Percentiles rank a stretch among this genome's conserved stretches.
These are phyloP conservation scores for Hystrix cristata DNA, from an alignment of 2,113 vertebrate species.

Conservation along the genomic window DNA sequence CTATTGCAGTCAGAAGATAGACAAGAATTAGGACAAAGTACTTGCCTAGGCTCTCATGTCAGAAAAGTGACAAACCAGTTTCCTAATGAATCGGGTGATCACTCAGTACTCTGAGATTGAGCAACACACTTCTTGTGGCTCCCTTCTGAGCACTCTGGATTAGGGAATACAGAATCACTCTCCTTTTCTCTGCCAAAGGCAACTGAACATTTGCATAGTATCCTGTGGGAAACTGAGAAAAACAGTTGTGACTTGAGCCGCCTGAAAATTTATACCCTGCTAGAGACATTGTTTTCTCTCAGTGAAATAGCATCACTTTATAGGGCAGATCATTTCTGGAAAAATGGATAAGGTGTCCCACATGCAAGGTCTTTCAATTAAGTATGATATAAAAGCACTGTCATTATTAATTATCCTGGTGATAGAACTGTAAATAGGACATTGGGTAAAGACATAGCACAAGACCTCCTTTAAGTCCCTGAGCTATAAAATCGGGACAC, in stretches of 20 bases:
- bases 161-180: background rate
- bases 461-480: background rate
- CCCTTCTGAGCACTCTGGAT: conserved; percentile 13
- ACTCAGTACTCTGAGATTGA: background rate
- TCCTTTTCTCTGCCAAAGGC: conserved; percentile 12
- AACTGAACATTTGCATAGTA: background rate
- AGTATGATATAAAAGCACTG: conserved; percentile 22
- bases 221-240: background rate
- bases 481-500: background rate
- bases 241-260: background rate
- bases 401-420: background rate
- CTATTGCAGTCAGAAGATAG: background rate
- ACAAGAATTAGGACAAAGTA: background rate
- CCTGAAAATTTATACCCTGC: background rate
- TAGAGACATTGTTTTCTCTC: conserved; percentile 9
- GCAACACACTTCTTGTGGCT: background rate
- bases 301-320: conserved; percentile 7
- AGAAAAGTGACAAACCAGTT: background rate
- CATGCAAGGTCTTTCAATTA: background rate
- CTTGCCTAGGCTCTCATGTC: background rate
- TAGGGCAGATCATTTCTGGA: conserved; percentile 17
- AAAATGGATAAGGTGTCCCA: background rate
- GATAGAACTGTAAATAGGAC: background rate
- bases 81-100: background rate
- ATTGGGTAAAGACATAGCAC: background rate